These are phyloP conservation scores for Platyrinchus mystaceus DNA, from an alignment of 2,797 vertebrate species.

Conservation along the genomic window DNA sequence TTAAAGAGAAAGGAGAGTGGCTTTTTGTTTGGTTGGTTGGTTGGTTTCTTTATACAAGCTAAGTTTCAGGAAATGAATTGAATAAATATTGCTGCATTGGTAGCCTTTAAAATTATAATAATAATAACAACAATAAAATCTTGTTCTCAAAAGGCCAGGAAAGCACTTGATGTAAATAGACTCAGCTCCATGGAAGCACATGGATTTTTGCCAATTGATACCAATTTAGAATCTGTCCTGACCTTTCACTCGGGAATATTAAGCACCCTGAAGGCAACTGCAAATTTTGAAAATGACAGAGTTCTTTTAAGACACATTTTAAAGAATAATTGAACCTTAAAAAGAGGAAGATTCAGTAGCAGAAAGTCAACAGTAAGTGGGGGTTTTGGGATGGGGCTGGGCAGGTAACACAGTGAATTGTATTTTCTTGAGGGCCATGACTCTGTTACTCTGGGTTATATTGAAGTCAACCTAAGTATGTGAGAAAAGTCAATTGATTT, in stretches of 20 bases:
- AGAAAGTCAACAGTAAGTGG: neutral
- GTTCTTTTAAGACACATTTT: neutral
- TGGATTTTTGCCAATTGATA: conserved; percentile 22
- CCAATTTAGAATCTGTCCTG: conserved; percentile 42
- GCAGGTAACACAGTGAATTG: neutral
- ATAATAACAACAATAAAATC: conserved; percentile 36
- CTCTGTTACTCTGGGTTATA: neutral
- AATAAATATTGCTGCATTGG: neutral
- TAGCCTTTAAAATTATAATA: conserved; percentile 9
- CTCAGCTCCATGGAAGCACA: conserved; percentile 2
- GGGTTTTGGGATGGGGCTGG: rapidly evolving
- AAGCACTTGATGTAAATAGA: conserved; percentile 18
- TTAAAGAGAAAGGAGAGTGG: neutral
- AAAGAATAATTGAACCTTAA: neutral
- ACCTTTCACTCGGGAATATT: conserved; percentile 12
- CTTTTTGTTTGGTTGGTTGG: neutral
- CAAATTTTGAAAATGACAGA: neutral
- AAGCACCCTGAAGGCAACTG: neutral
- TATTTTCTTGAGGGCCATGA: neutral
- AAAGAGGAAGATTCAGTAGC: neutral
- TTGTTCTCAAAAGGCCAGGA: conserved; percentile 44
- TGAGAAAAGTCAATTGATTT: neutral
- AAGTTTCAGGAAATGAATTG: neutral
- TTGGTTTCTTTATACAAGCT: neutral
- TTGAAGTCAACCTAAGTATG: neutral